These are phyloP conservation scores for Dolichomitus sp. DNA, from an alignment of 2,888 invertebrate species.

Conservation along the genomic window DNA sequence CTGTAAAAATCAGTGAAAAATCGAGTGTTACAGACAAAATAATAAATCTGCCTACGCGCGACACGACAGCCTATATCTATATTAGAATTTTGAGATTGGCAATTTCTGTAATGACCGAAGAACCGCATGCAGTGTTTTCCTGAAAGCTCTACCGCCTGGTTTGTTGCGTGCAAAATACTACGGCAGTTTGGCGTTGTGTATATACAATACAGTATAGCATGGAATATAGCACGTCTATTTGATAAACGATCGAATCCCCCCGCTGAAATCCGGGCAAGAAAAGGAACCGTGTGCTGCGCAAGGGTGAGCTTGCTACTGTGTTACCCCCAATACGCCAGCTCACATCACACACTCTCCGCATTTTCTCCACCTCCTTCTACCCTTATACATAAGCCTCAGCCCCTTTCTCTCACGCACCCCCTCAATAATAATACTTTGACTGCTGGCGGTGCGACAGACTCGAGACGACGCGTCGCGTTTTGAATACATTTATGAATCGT, in stretches of 20 bases:
- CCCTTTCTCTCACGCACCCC: conserved; percentile 57
- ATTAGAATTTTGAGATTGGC: conserved; percentile 32
- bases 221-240: conserved; percentile 78
- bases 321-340: conserved; percentile 37
- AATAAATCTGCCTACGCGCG: neutral
- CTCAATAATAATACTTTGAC: conserved; percentile 74
- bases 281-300: conserved; percentile 65
- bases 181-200: conserved; percentile 2
- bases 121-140: conserved; percentile 24
- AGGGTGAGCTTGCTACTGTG: conserved; percentile 69
- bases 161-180: conserved; percentile 24
- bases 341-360: conserved; percentile 68
- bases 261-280: conserved; percentile 76
- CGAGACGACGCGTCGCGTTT: conserved; percentile 73
- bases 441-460: conserved; percentile 59
- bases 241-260: conserved; percentile 85
- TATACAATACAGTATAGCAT: neutral
- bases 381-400: conserved; percentile 27
- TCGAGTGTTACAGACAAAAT: neutral
- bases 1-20: conserved; percentile 1
- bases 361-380: conserved; percentile 24
- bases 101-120: conserved; percentile 28
- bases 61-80: neutral
- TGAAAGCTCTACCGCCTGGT: neutral
- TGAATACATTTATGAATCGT: conserved; percentile 82